Evolutionary conservation across 2,113 vertebrate species (phyloP), one percentile per base, ranked within the genome.

Genomic region (Eleginops maclovinus): DNA sequence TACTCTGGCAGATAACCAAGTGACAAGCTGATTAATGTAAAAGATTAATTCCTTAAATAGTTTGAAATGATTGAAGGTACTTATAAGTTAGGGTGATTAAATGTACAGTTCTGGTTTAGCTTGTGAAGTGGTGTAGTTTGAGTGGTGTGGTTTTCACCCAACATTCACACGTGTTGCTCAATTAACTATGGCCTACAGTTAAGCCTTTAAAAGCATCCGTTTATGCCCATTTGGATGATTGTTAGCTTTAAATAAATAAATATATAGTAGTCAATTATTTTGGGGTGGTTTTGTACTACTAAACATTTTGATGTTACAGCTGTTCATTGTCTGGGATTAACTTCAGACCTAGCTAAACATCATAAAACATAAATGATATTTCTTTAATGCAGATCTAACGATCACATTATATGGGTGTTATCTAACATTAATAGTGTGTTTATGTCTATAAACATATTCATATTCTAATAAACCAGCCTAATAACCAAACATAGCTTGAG

Each of bases 1-100:
- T 15, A 41, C 72, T 46, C 41, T 67, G 75, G 67, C 51, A 68
- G 85, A 80, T 55, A 61, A 75, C 54, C 61, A 72, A 50, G 61
- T 17, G 63, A 28, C 65, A 24, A 50, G 53, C 44, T 41, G 51
- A 77, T 41, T 15, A 7, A 4, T 75, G 44, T 53, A 71, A 24
- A 44, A 63, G 54, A 83, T 62, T 68, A 9, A 63, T 40, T 19
- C 26, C 59, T 44, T 21, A 36, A 60, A 73, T 47, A 47, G 46
- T 24, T 47, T 66, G 36, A 14, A 75, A 49, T 66, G n/a, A 77
- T 41, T 61, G 47, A 73, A 72, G 31, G 15, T 22, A 55, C 36
- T 72, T 12, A 28, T 36, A 61, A 15, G 21, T 68, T 28, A 49
- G 47, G 51, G 31, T 53, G 47, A 69, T 81, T 64, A 40, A 56